Evolutionary conservation across 1,140 invertebrate genomes (phyloP), one percentile per base, ranked within the genome.

Genomic region (Nasonia giraulti): DNA sequence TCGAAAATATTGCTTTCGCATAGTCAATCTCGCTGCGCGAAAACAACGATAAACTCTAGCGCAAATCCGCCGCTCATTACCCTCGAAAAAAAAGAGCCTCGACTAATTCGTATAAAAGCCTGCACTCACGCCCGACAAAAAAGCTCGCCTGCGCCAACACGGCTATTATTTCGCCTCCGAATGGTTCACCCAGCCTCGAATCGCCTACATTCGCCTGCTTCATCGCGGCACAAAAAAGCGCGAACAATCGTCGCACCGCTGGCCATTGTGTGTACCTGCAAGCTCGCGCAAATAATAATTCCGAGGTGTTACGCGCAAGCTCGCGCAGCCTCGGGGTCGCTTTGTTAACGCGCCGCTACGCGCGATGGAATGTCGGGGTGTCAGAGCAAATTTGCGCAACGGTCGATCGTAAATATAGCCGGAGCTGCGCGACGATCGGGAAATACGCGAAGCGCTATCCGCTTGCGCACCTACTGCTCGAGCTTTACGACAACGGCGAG

Each of bases 351-450:
- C 69, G 8, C 11, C 31, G 69, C 27, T 27, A 71, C 69, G 14
- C 23, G 69, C 69, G 55, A 62, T 71, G 23, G 69, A 71, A 71
- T 71, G 17, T 71, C 69, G 31, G 69, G 69, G 69, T 27, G 27
- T 33, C 69, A 71, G 27, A 14, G 27, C 69, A 71, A 71, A 71
- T 71, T 71, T 71, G 31, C 27, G 11, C 23, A 40, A 75, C 73
- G 73, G 37, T 5, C 73, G 2, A 44, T 44, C 37, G 33, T 75
- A 75, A 75, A 75, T 75, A 75, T 75, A 75, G 33, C 23, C 31
- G 20, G 17, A 14, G 23, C n/a, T 11, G 27, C n/a, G 68, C 27
- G 23, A 71, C 23, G 31, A 71, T 33, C 69, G 31, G 69, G 27
- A 33, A 62, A 62, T 62, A 62, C 68, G 33, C 73, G 20, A 20